Base-by-base conservation (phyloP, 2,797 vertebrate species). In the Tangara arthus region DNA sequence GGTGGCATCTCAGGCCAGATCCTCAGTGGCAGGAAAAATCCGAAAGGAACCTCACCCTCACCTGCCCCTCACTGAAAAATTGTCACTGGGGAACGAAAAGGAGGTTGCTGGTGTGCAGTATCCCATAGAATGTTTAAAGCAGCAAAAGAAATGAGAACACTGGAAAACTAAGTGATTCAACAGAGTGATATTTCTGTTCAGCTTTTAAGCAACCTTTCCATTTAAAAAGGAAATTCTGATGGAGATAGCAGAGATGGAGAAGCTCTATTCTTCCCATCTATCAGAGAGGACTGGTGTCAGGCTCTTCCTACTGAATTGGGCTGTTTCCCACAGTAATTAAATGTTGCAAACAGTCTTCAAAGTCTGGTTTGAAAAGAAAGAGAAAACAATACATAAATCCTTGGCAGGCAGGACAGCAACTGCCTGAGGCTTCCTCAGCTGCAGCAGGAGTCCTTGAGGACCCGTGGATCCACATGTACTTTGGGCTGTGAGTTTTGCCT, bases 381-480 rank as follows among this genome's bases (percentile, higher is more conserved):
- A 16, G 30, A 52, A 75, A 73, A 70, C 56, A 63, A 72, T 0
- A 24, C 39, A 35, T 37, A 70, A 89, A 87, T 57, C 83, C 64
- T 91, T 92, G 92, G 87, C 73, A 53, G 17, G 27, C 66, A 59
- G 0, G 27, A 92, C 83, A 96, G 94, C 86, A 82, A 89, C 72
- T 71, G 93, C 95, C 96, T 79, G 92, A 91, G 93, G 94, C 83
- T 87, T 93, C 96, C 87, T 89, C 92, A 87, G 60, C 82, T 63
- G 73, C 93, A 89, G 78, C 44, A 13, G 0, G 19, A 15, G 19
- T 70, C 94, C 92, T 78, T 52, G n/a, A 81, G 87, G 95, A 80
- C 64, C 37, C 46, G 2, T 49, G 60, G 60, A 88, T 77, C 60
- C 93, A 65, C 85, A 12, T 2, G n/a, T 41, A 82, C 53, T 80